Conservation (phyloP, 2,113 vertebrate species). For the Uria lomvia region DNA sequence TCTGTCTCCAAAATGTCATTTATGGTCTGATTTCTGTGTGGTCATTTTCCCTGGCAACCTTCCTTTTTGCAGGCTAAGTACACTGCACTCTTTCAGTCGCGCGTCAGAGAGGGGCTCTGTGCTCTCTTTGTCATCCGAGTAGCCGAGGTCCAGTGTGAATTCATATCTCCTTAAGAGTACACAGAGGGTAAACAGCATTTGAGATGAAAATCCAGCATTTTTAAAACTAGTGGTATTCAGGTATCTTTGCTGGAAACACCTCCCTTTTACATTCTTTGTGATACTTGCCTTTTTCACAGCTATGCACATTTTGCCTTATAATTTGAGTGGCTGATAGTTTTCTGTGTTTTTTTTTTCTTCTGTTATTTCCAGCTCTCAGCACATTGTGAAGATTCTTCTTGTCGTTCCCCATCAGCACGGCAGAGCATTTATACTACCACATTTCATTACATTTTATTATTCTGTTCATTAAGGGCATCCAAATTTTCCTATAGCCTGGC, state of each 20-base stretch:
- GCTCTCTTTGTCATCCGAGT: background rate
- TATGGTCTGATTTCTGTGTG: background rate
- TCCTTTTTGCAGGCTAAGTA: background rate
- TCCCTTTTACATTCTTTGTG: background rate
- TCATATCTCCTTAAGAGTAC: background rate
- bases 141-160: background rate
- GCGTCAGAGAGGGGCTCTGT: background rate
- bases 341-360: background rate
- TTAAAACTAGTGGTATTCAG: background rate
- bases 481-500: background rate
- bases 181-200: background rate
- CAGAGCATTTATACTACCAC: background rate
- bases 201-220: background rate
- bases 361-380: background rate
- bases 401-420: background rate
- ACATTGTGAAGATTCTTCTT: background rate
- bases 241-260: background rate
- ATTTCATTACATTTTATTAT: background rate
- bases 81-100: background rate
- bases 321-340: background rate
- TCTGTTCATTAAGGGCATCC: background rate
- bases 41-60: background rate
- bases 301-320: background rate
- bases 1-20: background rate
- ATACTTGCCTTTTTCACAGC: background rate